These are phyloP conservation scores for Bradypodion pumilum DNA, from an alignment of 2,797 vertebrate species.

Conservation along the genomic window DNA sequence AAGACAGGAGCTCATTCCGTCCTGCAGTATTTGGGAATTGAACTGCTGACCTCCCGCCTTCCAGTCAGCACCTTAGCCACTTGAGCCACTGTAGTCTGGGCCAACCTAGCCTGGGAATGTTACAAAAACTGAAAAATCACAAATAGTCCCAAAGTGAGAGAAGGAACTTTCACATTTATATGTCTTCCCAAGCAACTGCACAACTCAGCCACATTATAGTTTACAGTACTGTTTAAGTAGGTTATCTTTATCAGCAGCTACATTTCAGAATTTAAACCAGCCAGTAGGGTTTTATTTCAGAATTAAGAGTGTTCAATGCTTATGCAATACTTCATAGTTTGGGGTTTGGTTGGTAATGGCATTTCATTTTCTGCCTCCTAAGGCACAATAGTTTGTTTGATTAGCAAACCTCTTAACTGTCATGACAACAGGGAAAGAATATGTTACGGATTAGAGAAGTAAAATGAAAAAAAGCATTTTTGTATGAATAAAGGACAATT, in stretches of 20 bases:
- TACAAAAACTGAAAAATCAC: constrained; percentile 9
- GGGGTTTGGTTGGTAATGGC: background rate
- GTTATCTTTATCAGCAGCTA: constrained; percentile 19
- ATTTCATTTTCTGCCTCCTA: constrained; percentile 29
- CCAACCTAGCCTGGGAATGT: constrained; percentile 6
- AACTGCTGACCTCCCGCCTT: too few relatives aligned
- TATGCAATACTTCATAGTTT: background rate
- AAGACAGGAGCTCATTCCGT: too few relatives aligned
- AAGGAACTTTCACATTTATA: background rate
- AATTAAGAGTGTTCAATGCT: constrained; percentile 6
- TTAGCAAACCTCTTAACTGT: background rate
- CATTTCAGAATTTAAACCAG: constrained; percentile 25
- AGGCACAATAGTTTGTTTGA: constrained; percentile 27
- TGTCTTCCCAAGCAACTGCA: constrained; percentile 2
- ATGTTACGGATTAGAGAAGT: constrained; percentile 19
- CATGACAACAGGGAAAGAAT: background rate
- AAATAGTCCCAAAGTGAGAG: constrained; percentile 17
- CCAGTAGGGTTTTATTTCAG: constrained; percentile 25
- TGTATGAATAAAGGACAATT: constrained; percentile 23
- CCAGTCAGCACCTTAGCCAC: too few relatives aligned
- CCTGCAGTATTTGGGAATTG: too few relatives aligned
- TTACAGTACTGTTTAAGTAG: constrained; percentile 22
- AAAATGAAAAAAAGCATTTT: constrained; percentile 15
- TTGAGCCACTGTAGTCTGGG: too few relatives aligned
- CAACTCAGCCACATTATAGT: background rate